Percentiles rank a stretch among this genome's conserved stretches.
Conservation (phyloP, 2,113 vertebrate species). For the Gila orcuttii region DNA sequence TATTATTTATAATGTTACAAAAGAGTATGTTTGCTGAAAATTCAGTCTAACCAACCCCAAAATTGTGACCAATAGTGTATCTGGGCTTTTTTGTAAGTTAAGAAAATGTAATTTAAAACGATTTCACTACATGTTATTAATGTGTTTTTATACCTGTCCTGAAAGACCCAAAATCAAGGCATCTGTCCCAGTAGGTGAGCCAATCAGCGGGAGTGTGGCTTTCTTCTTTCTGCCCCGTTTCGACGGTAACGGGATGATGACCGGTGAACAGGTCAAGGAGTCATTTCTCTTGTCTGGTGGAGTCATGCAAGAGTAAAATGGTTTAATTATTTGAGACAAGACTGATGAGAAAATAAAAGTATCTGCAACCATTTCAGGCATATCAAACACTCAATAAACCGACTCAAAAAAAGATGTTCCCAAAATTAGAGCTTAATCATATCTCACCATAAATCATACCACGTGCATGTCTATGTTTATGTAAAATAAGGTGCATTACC, state of each 20-base stretch:
- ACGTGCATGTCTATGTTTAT: background rate
- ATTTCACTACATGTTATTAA: background rate
- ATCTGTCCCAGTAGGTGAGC: constrained; percentile 64
- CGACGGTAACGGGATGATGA: constrained; percentile 74
- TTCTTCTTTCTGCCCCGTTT: constrained; percentile 80
- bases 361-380: background rate
- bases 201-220: constrained; percentile 59
- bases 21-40: background rate
- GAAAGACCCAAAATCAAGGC: constrained; percentile 76
- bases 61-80: background rate
- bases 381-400: no score
- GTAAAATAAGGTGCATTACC: constrained; percentile 36
- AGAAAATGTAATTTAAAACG: background rate
- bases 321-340: background rate
- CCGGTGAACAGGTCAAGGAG: constrained; percentile 80
- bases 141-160: constrained; percentile 66
- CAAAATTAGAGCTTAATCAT: no score
- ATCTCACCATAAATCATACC: background rate
- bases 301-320: constrained; percentile 22
- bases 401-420: no score
- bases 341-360: background rate
- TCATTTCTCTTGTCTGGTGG: constrained; percentile 87
- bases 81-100: background rate
- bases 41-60: background rate
- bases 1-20: background rate